Evolutionary conservation across 2,797 vertebrate species (phyloP).

Genomic region (Cossypha niveicapilla): DNA sequence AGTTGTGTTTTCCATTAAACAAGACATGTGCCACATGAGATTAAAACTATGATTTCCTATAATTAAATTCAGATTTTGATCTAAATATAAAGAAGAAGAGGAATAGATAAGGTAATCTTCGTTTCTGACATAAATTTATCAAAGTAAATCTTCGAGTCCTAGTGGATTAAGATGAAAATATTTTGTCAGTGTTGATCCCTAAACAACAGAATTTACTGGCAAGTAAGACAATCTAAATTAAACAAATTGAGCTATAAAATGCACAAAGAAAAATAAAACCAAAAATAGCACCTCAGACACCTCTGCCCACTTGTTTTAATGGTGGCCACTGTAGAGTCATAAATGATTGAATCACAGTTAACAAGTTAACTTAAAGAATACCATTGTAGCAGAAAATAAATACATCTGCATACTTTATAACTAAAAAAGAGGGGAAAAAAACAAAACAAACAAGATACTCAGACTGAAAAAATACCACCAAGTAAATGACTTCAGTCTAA

Average conservation of each 20-base stretch:
- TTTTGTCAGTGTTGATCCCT: neutral
- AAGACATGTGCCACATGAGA: neutral
- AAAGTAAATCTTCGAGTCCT: neutral
- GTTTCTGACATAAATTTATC: neutral
- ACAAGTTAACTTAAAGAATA: neutral
- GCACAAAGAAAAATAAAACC: neutral
- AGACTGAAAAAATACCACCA: neutral
- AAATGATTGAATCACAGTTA: neutral
- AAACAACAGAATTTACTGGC: neutral
- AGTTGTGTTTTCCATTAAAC: neutral
- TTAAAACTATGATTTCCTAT: neutral
- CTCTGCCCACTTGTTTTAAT: neutral
- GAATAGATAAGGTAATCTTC: neutral
- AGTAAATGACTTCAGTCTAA: neutral
- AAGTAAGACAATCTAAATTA: neutral
- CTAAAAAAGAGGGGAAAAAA: neutral
- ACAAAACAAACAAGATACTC: fast-evolving
- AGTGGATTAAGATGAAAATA: neutral
- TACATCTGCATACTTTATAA: neutral
- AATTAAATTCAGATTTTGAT: neutral
- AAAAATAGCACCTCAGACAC: neutral
- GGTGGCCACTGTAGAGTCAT: neutral
- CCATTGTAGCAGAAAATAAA: neutral
- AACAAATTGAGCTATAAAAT: neutral
- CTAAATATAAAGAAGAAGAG: neutral